These are phyloP conservation scores for Drosophila yakuba DNA, from an alignment of 1,140 invertebrate genomes.

Conservation along the genomic window DNA sequence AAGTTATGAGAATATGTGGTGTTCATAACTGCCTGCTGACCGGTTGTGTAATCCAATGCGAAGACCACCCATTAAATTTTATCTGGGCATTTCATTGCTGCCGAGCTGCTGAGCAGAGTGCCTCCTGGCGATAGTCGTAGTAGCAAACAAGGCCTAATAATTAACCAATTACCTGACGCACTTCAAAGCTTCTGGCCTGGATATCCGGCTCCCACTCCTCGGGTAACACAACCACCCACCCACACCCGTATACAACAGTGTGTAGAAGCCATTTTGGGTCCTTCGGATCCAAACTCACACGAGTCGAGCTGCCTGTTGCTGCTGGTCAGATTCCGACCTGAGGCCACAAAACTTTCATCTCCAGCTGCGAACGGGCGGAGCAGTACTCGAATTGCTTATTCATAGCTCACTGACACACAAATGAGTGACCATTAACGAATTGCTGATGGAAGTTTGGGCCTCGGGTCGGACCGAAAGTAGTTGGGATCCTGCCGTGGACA, in stretches of 20 bases:
- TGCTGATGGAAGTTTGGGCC: slow-evolving; percentile 24
- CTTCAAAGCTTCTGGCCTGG: slow-evolving; percentile 49
- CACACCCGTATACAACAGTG: not conserved
- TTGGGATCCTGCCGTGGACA: slow-evolving; percentile 32
- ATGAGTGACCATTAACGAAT: slow-evolving; percentile 55
- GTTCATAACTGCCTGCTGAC: slow-evolving; percentile 43
- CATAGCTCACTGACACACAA: slow-evolving; percentile 59
- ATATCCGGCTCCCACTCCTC: slow-evolving; percentile 13
- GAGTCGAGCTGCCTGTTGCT: slow-evolving; percentile 20
- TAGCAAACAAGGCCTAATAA: slow-evolving; percentile 58
- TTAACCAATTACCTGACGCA: slow-evolving; percentile 62
- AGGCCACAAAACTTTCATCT: slow-evolving; percentile 54
- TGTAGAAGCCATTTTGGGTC: slow-evolving; percentile 12
- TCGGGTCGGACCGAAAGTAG: not conserved
- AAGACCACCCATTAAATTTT: slow-evolving; percentile 23
- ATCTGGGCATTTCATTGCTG: slow-evolving; percentile 21
- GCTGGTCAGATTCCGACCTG: slow-evolving; percentile 40
- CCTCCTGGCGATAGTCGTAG: slow-evolving; percentile 14
- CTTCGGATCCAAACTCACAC: slow-evolving; percentile 1
- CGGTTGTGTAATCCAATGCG: slow-evolving; percentile 34
- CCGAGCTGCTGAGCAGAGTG: slow-evolving; percentile 6
- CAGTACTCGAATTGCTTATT: slow-evolving; percentile 46
- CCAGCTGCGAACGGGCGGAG: slow-evolving; percentile 19
- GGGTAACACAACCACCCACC: slow-evolving; percentile 21
- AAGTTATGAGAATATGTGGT: slow-evolving; percentile 45